These are phyloP conservation scores for Hylia prasina DNA, from an alignment of 2,113 vertebrate genomes.

Conservation along the genomic window DNA sequence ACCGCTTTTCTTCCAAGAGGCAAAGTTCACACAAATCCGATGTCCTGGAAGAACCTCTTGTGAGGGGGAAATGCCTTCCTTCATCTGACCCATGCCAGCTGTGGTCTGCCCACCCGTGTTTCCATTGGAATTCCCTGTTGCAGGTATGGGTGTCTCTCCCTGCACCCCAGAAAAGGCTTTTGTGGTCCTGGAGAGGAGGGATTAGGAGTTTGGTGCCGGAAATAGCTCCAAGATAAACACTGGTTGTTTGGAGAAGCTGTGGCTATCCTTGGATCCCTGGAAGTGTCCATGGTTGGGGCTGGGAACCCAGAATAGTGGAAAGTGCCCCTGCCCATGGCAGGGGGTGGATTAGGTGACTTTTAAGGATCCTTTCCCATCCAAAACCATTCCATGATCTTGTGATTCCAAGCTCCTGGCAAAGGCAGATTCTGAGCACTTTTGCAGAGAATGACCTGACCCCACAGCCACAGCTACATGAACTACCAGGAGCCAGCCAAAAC, in stretches of 20 bases:
- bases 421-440: not conserved
- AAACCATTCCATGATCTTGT: not conserved
- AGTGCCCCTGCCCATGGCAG: not conserved
- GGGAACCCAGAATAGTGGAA: not conserved
- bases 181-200: not conserved
- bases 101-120: fast-evolving
- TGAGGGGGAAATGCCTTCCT: not conserved
- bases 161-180: not conserved
- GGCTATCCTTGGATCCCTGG: not conserved
- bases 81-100: not conserved
- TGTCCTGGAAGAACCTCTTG: not conserved
- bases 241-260: not conserved
- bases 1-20: not conserved
- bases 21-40: not conserved
- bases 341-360: too few relatives aligned
- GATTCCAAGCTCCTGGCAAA: not conserved
- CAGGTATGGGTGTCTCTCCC: not conserved
- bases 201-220: not conserved
- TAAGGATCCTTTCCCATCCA: not conserved
- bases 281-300: fast-evolving
- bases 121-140: not conserved
- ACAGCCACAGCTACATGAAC: not conserved
- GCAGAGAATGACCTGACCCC: not conserved
- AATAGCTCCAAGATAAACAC: not conserved
- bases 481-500: fast-evolving